Base-by-base conservation (phyloP, 2,888 invertebrate genomes). In the Drosophila antonietae region DNA sequence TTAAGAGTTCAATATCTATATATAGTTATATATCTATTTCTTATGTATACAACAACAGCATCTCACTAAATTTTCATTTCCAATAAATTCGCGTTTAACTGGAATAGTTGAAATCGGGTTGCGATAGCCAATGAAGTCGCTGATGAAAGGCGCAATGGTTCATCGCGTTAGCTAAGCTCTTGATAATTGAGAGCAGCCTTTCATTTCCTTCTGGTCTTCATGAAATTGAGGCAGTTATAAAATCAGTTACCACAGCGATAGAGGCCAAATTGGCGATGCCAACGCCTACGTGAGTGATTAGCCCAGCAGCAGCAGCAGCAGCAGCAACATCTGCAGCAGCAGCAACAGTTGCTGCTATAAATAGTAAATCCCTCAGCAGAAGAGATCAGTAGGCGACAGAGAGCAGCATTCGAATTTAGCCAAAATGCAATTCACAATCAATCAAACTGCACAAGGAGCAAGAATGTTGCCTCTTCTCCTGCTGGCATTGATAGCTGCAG, bases 161-260 rank as follows among this genome's bases (percentile, higher is more conserved):
- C 46, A 53, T 12, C 35, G 68, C 20, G 39, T 55, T 43, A 49
- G 47, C 28, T 47, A 51, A 15, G 8, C 20, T 14, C 35, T 56
- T 12, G 43, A 28, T 39, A 69, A 72, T 56, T 56, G 52, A 14
- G 53, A 58, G 47, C 41, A 28, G 63, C 88, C 87, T 87, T 88
- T 88, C 87, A 84, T 88, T 88, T 88, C 88, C 89, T 56, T 57
- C 41, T 62, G 39, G 47, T 80, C 69, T 46, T 73, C 60, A 73
- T 69, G 64, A 71, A 73, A 76, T 37, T 44, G 44, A 43, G 44
- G 61, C 47, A 15, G 62, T 55, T 63, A 41, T n/a, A 23, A 76
- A 75, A 58, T 66, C 56, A 55, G 18, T 61, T 59, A 33, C 55
- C 43, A 43, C 46, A 71, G 58, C 64, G 75, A 82, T 79, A 80